Conservation (phyloP, 2,797 vertebrate species). For the Salarias fasciatus region DNA sequence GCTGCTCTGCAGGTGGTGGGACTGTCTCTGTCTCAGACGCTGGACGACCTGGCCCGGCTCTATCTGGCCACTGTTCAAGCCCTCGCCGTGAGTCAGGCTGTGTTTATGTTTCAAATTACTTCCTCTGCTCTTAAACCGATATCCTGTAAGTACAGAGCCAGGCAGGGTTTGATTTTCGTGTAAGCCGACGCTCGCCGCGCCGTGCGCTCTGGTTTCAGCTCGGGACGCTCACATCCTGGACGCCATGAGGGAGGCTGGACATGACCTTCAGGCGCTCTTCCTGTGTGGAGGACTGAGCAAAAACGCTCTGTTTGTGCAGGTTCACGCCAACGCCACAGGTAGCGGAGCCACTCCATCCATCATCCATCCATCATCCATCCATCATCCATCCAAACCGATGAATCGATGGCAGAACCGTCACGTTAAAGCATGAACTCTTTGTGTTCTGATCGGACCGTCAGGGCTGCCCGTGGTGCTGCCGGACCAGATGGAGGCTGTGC, state of each 20-base stretch:
- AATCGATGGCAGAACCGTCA: too few species aligned
- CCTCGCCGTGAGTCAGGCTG: conserved; percentile 89
- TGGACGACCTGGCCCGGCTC: conserved; percentile 93
- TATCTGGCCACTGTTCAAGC: conserved; percentile 94
- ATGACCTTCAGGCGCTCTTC: conserved; percentile 89
- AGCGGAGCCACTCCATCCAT: too few species aligned
- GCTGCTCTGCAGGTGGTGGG: conserved; percentile 87
- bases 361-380: too few species aligned
- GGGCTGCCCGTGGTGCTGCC: conserved; percentile 91
- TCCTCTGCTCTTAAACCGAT: conserved; percentile 11
- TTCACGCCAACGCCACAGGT: conserved; percentile 93
- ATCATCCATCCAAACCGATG: too few species aligned
- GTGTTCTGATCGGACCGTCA: conserved; percentile 61
- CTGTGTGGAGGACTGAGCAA: conserved; percentile 96
- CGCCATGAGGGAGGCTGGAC: conserved; percentile 88
- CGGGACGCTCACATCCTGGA: conserved; percentile 93
- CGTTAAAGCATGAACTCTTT: too few species aligned
- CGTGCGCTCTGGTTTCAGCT: conserved; percentile 79
- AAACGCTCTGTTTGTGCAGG: conserved; percentile 92
- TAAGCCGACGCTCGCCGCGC: neutral
- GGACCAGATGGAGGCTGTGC: conserved; percentile 91
- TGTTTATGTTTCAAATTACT: conserved; percentile 15
- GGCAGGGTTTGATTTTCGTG: conserved; percentile 12
- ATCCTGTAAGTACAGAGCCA: neutral
- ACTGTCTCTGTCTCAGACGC: conserved; percentile 86